Base-by-base conservation (phyloP, 2,113 vertebrate genomes). In the Sebastes schlegelii region DNA sequence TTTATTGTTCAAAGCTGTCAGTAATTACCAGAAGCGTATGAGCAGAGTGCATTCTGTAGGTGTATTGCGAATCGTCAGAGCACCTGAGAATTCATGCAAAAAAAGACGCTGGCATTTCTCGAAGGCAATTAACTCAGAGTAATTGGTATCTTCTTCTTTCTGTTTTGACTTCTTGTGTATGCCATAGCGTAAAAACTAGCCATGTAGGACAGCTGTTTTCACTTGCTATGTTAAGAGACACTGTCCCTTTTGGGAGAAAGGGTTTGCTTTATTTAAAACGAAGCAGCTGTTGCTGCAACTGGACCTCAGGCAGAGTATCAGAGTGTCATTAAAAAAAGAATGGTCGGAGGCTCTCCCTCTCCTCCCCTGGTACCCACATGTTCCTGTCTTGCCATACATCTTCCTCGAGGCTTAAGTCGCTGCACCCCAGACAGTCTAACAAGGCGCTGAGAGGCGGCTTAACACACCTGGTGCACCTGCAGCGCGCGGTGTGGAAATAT, bases 361-460 rank as follows among this genome's bases (percentile, higher is more conserved):
- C 85, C 75, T 94, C 91, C 93, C 90, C 77, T 80, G 94, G 88
- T 90, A 84, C 84, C 86, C 21, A 60, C 84, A 82, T 85, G 86
- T 88, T 92, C 73, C 86, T 84, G 84, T 91, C 89, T 91, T 78
- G 82, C 90, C 85, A 93, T 95, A 93, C 88, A 94, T 95, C 94
- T 93, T 94, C 86, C 92, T 79, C 16, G 42, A 87, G 88, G 86
- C 84, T 83, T 77, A 82, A 92, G 84, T 89, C 89, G 75, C 61
- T 64, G 80, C 88, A 85, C 80, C 74, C 68, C 80, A 84, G 82
- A 90, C 87, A 77, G 79, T 86, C 92, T 93, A 94, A 95, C 92
- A 89, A 93, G 93, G 76, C 67, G 86, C 85, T 73, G 68, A 66
- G 67, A 92, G 90, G 92, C 85, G 86, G 67, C 83, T 77, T 62